A percentile compares a stretch with the other conserved stretches of the same genome.
phyloP scores from a whole-genome alignment of 2,888 invertebrate genomes.

The Epistrophella euchroma region DNA sequence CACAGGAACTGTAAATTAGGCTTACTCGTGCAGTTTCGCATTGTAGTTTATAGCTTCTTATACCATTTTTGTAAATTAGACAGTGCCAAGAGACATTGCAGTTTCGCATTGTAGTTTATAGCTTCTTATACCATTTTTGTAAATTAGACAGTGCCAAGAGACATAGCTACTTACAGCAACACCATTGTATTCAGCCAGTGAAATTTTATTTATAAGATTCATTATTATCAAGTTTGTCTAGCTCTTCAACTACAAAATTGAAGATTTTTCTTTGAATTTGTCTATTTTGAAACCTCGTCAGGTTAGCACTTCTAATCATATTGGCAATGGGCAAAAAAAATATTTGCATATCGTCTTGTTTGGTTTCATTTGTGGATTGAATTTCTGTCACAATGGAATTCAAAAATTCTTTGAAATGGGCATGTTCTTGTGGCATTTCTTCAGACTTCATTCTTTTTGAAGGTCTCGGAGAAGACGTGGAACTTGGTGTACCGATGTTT shows the following conservation, averaged over 20 bases:
- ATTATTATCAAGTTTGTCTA: constrained; percentile 28
- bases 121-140: too few relatives aligned
- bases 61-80: too few relatives aligned
- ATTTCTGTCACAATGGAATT: not conserved
- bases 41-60: too few relatives aligned
- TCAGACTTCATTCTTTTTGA: not conserved
- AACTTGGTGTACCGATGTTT: not conserved
- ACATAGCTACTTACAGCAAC: too few relatives aligned
- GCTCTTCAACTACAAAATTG: constrained; percentile 42
- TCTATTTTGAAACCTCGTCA: constrained; percentile 27
- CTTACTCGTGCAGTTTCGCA: too few relatives aligned
- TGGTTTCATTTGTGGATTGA: not conserved
- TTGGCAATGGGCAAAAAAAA: constrained; percentile 24
- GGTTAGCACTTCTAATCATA: constrained; percentile 37
- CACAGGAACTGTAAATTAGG: too few relatives aligned
- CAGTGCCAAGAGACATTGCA: too few relatives aligned
- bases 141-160: too few relatives aligned
- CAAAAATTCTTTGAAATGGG: constrained; percentile 28
- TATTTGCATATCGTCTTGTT: constrained; percentile 19
- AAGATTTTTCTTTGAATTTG: constrained; percentile 38
- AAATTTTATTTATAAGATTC: not conserved
- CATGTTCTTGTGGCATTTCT: not conserved
- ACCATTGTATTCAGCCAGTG: too few relatives aligned
- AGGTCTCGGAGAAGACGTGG: not conserved
- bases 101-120: too few relatives aligned